Percentiles rank a stretch among this genome's conserved stretches.
phyloP scores from a whole-genome alignment of 2,113 vertebrate genomes.

The Panurus biarmicus region DNA sequence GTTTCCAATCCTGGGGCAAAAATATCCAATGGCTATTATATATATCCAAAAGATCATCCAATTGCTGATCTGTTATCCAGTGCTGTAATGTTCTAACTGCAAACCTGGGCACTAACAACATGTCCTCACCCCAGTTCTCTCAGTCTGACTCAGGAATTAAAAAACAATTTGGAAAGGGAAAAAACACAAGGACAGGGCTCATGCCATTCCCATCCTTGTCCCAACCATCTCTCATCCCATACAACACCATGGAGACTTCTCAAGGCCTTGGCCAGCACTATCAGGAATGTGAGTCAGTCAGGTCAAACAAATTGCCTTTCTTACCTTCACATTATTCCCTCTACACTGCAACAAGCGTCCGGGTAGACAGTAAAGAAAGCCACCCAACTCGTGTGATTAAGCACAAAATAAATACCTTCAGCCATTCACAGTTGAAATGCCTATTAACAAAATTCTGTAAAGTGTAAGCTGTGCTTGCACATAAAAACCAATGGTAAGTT shows the following conservation, averaged over 20 bases:
- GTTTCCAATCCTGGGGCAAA: not conserved
- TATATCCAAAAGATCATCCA: too few relatives aligned
- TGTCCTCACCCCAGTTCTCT: not conserved
- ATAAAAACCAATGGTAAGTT: not conserved
- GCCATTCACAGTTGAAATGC: not conserved
- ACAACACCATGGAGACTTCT: not conserved
- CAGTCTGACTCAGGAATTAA: not conserved
- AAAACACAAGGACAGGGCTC: not conserved
- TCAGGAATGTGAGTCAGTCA: not conserved
- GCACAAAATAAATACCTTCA: not conserved
- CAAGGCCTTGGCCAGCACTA: not conserved
- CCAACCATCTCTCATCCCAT: not conserved
- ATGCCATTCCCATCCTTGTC: not conserved
- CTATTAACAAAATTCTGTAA: not conserved
- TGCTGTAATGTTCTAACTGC: not conserved
- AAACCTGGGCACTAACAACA: not conserved
- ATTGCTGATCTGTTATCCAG: not conserved
- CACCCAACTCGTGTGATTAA: not conserved
- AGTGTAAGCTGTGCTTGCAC: not conserved
- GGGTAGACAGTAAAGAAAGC: not conserved
- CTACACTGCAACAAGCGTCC: fast-evolving
- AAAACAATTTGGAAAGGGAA: not conserved
- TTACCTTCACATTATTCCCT: not conserved
- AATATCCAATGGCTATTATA: too few relatives aligned
- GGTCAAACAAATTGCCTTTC: not conserved